Evolutionary conservation across 1,140 invertebrate genomes (phyloP), one percentile per base, ranked within the genome.

Genomic region (Temnothorax longispinosus): DNA sequence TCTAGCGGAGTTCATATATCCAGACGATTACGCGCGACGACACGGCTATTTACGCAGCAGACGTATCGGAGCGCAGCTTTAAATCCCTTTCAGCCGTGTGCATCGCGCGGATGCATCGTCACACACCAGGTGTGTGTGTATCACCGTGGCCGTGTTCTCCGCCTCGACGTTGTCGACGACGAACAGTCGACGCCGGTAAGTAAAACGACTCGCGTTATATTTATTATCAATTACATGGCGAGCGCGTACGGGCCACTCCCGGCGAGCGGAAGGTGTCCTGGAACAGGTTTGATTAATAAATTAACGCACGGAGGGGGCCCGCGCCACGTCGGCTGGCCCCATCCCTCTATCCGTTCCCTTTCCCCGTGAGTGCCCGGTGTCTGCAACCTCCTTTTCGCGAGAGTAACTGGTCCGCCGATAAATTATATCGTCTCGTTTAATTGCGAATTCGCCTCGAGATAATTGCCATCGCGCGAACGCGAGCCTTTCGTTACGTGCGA

Each of bases 261-360:
- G 67, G 65, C 54, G 87, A 80, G 69, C 50, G 52, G 58, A 86
- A 71, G 85, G 87, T 88, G 82, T 86, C 85, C 69, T 65, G 72
- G 35, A 88, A 88, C 87, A 88, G 87, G 85, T 88, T 88, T 88
- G 87, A 88, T 88, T 88, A 86, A 88, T 88, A 88, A 88, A 88
- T 88, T 88, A 88, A 80, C 64, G 44, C 85, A 86, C 62, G 65
- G 64, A 82, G 64, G 75, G 64, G 56, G 50, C 56, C 78, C 85
- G 62, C 80, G 67, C 80, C 80, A 60, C 80, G 52, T 82, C 67
- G 80, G n/a, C 80, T 47, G 67, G 41, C 18, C 65, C 21, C 47
- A n/a, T 44, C 65, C 52, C 41, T 2, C 15, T 13, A 3, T 32
- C 13, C 15, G 13, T 27, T 41, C 11, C 52, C 38, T 47, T 10